Evolutionary conservation across 1,140 invertebrate genomes (phyloP).

Genomic region (Sarcophaga bullata): DNA sequence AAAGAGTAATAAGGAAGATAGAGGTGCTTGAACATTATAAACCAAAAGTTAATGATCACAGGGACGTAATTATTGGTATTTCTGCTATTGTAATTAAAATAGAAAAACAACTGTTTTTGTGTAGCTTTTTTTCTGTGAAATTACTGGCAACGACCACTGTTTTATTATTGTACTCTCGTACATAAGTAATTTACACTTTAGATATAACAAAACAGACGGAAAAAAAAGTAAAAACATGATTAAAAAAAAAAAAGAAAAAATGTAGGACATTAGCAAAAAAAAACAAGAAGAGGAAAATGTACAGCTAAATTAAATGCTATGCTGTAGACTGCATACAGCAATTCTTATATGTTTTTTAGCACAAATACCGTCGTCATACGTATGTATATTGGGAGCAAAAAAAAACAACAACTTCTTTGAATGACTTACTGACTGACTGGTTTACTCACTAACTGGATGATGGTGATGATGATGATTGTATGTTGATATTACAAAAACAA

Average conservation of each 20-base stretch:
- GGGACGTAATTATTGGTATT: too few relatives aligned
- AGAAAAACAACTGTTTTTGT: too few relatives aligned
- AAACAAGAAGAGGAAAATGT: background rate
- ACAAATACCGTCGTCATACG: background rate
- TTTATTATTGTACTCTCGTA: too few relatives aligned
- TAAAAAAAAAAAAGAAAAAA: too few relatives aligned
- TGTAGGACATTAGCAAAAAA: conserved; percentile 5
- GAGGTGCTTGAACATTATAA: too few relatives aligned
- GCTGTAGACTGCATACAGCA: too few relatives aligned
- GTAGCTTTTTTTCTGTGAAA: too few relatives aligned
- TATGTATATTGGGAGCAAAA: background rate
- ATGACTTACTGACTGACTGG: conserved; percentile 13
- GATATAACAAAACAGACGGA: background rate
- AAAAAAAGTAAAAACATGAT: background rate
- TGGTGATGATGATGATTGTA: background rate
- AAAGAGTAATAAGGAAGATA: too few relatives aligned
- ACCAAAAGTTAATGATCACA: too few relatives aligned
- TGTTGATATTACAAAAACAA: background rate
- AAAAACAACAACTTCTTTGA: background rate
- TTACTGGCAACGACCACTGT: too few relatives aligned
- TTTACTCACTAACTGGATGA: conserved; percentile 11
- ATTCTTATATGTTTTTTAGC: background rate
- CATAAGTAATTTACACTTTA: conserved; percentile 2
- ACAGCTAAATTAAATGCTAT: background rate
- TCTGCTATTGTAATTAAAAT: too few relatives aligned